A percentile compares a stretch with the other conserved stretches of the same genome.
phyloP scores from a whole-genome alignment of 2,113 vertebrate species.

The Carassius gibelio region DNA sequence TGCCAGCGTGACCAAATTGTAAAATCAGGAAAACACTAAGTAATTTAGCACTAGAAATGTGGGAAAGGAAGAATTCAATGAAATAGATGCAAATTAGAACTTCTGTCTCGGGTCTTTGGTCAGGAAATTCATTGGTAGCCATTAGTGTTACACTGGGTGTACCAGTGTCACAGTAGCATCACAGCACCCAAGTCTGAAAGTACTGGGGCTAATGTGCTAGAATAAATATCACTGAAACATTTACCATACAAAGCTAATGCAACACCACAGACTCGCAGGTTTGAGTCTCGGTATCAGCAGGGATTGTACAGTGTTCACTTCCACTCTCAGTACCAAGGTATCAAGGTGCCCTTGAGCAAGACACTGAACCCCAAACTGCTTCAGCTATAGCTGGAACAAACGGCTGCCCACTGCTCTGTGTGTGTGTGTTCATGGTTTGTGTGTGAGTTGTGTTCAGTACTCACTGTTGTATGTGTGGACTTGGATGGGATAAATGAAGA shows the following conservation, averaged over 20 bases:
- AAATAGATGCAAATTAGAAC: background rate
- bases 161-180: slow-evolving; percentile 58
- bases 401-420: too few species aligned
- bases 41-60: slow-evolving; percentile 1
- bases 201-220: background rate
- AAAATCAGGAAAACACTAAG: slow-evolving; percentile 72
- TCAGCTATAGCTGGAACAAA: too few species aligned
- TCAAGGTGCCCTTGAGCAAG: too few species aligned
- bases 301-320: too few species aligned
- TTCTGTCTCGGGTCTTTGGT: background rate
- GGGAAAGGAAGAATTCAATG: background rate
- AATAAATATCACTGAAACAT: background rate
- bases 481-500: too few species aligned
- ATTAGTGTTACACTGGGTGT: slow-evolving; percentile 49
- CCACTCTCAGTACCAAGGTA: too few species aligned
- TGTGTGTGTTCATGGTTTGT: too few species aligned
- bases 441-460: too few species aligned
- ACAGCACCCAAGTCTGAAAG: background rate
- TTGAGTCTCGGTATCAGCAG: too few species aligned
- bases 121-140: background rate
- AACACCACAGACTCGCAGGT: too few species aligned
- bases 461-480: too few species aligned
- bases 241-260: background rate
- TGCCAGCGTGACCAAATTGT: slow-evolving; percentile 73
- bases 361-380: too few species aligned